A percentile compares a stretch with the other conserved stretches of the same genome.
Conservation (phyloP, 2,113 vertebrate species). For the Mionectes macconnelli region DNA sequence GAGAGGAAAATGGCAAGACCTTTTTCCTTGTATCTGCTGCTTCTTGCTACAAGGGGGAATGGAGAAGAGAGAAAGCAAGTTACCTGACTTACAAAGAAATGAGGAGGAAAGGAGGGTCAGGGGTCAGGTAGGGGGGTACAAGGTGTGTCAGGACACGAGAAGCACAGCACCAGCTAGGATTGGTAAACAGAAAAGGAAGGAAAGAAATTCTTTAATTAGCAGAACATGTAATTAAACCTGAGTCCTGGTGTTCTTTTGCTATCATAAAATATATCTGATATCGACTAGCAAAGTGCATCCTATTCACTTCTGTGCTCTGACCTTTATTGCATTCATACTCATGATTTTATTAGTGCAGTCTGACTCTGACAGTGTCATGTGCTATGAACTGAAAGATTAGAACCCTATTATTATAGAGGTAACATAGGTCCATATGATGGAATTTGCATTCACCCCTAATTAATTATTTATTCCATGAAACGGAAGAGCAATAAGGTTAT, state of each 20-base stretch:
- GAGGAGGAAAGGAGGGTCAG: neutral
- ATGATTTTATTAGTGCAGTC: neutral
- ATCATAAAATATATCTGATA: neutral
- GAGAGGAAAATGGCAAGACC: neutral
- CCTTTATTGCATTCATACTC: neutral
- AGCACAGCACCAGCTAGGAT: neutral
- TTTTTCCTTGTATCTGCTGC: neutral
- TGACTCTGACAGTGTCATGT: neutral
- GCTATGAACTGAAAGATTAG: neutral
- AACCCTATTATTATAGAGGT: neutral
- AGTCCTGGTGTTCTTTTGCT: neutral
- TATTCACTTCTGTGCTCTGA: neutral
- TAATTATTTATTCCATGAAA: conserved; percentile 3
- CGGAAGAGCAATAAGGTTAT: neutral
- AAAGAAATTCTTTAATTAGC: neutral
- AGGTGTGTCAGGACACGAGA: neutral
- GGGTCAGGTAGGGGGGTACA: neutral
- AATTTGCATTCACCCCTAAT: conserved; percentile 3
- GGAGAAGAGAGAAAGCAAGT: neutral
- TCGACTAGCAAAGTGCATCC: neutral
- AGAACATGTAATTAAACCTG: neutral
- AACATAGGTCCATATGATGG: neutral
- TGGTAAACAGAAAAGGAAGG: neutral
- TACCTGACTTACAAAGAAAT: neutral
- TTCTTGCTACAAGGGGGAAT: neutral